These are phyloP conservation scores for Caradrina clavipalpis DNA, from an alignment of 2,888 invertebrate genomes.

Conservation along the genomic window DNA sequence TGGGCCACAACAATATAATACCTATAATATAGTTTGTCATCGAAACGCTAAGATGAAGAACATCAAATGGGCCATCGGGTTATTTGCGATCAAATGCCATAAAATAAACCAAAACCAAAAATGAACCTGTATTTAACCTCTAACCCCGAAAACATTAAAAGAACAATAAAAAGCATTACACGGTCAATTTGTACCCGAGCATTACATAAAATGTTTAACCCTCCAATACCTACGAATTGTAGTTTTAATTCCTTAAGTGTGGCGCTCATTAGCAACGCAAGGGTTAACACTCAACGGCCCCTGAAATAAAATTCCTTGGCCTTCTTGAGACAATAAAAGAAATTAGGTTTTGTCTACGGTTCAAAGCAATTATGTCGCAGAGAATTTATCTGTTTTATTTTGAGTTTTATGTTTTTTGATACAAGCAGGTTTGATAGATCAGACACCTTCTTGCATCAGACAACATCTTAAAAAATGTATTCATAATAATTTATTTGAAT, in stretches of 20 bases:
- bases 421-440: too few species aligned
- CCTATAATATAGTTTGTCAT: too few species aligned
- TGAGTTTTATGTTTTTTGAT: slow-evolving; percentile 1
- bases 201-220: slow-evolving; percentile 83
- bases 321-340: slow-evolving; percentile 73
- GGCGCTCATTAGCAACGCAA: slow-evolving; percentile 83
- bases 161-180: slow-evolving; percentile 75
- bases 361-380: slow-evolving; percentile 43
- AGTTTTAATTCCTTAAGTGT: slow-evolving; percentile 83
- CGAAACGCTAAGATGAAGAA: too few species aligned
- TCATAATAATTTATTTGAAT: too few species aligned
- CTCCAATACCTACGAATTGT: slow-evolving; percentile 75
- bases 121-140: slow-evolving; percentile 30
- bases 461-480: too few species aligned
- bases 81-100: too few species aligned
- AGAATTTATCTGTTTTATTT: slow-evolving; percentile 25
- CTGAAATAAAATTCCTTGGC: slow-evolving; percentile 78
- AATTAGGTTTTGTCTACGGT: slow-evolving; percentile 66
- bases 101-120: neutral
- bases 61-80: too few species aligned
- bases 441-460: too few species aligned
- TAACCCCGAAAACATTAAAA: slow-evolving; percentile 43
- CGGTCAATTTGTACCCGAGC: slow-evolving; percentile 77
- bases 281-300: slow-evolving; percentile 83
- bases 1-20: too few species aligned